Base-by-base conservation (phyloP, 2,888 invertebrate genomes). In the Tortrix viridana region DNA sequence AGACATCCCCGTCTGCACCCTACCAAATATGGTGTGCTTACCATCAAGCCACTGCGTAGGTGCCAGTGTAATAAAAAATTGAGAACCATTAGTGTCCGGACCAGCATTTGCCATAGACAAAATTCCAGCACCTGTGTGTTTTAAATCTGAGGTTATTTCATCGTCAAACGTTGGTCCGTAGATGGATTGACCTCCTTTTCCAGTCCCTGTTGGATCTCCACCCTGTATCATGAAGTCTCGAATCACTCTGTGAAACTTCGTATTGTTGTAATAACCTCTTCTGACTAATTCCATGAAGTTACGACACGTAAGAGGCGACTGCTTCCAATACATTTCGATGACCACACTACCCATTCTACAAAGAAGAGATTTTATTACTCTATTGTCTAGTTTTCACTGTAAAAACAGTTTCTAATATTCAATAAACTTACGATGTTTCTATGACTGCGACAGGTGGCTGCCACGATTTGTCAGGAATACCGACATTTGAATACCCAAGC, bases 101-200 rank as follows among this genome's bases (percentile, higher is more conserved):
- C 99, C 99, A 19, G 98, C 96, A 92, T 99, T 99, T 0, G 99
- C 99, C 99, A 99, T 99, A 0, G 98, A 98, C 38, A 98, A 78
- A 62, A 98, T 95, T 0, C 98, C 98, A 20, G 95, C 95, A 19
- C 93, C 99, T n/a, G 98, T 97, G 82, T 99, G 99, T 82, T 98
- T 99, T 60, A 99, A 91, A 70, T 98, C 98, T 32, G 95, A 93
- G 75, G 97, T 96, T 69, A 99, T 97, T 93, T 99, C 99, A 90
- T 99, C 99, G 60, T 97, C 95, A 89, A 99, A 99, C 72, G 95
- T 94, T 69, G 96, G 95, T 0, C 99, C 99, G 88, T 99, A 99
- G 73, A 99, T 99, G 0, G 98, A 98, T 48, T 96, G 95, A 0
- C 99, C 99, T 12, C 99, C 99, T 82, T 98, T 96, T 0, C 99